Evolutionary conservation across 2,113 vertebrate species (phyloP).

Genomic region (Typhlomys cinereus): DNA sequence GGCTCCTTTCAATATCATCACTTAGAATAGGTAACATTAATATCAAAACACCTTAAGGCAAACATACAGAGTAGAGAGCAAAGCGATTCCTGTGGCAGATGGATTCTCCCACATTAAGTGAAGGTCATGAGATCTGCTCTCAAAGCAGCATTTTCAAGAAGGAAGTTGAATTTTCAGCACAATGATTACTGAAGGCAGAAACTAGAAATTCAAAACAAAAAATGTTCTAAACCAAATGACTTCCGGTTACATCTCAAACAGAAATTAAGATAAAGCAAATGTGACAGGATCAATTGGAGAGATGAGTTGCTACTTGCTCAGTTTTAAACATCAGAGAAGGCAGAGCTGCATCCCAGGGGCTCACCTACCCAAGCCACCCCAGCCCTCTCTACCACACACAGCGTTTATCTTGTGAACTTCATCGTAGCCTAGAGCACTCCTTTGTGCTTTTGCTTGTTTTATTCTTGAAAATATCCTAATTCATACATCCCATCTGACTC

Average conservation of each 20-base stretch:
- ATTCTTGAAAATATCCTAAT: background rate
- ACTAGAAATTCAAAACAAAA: background rate
- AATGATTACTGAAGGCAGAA: conserved; percentile 11
- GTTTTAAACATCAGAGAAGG: background rate
- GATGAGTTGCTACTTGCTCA: background rate
- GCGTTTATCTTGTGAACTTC: background rate
- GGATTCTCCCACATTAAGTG: background rate
- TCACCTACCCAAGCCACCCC: too few species aligned
- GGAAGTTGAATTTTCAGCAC: background rate
- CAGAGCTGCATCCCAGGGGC: background rate
- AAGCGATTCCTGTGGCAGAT: background rate
- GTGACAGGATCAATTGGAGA: background rate
- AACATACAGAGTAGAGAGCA: conserved; percentile 5
- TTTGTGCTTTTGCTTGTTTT: background rate
- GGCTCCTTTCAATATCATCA: background rate
- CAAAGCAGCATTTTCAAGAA: background rate
- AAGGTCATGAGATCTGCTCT: background rate
- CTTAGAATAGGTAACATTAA: background rate
- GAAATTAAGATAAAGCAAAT: conserved; percentile 22
- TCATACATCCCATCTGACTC: background rate
- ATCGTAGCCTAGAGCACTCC: background rate
- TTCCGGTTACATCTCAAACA: background rate
- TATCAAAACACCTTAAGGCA: background rate
- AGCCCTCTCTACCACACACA: background rate
- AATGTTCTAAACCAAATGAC: background rate